These are phyloP conservation scores for Malurus melanocephalus DNA, from an alignment of 2,113 vertebrate species.

Conservation along the genomic window DNA sequence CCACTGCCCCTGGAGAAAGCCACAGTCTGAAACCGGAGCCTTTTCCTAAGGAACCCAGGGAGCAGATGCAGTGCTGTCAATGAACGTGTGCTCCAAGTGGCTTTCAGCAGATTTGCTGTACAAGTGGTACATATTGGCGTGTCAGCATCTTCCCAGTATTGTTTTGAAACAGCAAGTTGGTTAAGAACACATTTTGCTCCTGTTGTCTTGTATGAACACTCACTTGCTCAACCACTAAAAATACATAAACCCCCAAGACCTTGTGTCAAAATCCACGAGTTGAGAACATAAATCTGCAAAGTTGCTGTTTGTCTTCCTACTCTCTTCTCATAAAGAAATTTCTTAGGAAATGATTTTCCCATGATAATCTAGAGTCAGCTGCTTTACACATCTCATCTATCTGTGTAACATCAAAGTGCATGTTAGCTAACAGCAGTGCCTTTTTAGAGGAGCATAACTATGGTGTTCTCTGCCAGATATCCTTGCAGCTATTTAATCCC, in stretches of 20 bases:
- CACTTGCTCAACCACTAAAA: background rate
- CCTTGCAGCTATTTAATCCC: background rate
- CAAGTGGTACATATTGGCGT: background rate
- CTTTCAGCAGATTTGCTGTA: background rate
- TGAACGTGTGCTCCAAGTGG: background rate
- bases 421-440: background rate
- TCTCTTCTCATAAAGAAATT: background rate
- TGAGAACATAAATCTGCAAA: background rate
- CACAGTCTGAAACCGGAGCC: background rate
- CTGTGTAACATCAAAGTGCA: background rate
- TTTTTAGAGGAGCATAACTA: background rate
- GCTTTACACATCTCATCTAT: background rate
- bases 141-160: constrained; percentile 24
- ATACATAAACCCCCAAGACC: background rate
- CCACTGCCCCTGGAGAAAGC: background rate
- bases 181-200: background rate
- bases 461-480: background rate
- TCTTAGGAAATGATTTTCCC: background rate
- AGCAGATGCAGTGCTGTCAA: background rate
- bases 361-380: background rate
- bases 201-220: background rate
- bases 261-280: background rate
- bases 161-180: background rate
- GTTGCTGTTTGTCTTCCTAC: background rate
- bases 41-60: background rate